Evolutionary conservation across 2,888 invertebrate genomes (phyloP).

Genomic region (Notodonta ziczac): DNA sequence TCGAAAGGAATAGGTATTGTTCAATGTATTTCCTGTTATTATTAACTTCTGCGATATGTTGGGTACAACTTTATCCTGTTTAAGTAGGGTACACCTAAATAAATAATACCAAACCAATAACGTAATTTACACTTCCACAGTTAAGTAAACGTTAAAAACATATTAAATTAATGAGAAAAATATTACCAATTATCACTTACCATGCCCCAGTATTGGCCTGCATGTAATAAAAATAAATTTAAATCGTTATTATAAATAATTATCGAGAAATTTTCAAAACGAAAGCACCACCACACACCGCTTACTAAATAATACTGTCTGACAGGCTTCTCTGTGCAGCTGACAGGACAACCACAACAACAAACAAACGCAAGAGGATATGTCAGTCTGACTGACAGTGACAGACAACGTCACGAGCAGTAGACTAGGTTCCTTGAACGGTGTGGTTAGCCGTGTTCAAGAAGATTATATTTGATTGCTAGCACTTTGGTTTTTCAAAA

Average conservation of each 20-base stretch:
- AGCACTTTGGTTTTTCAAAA: no score
- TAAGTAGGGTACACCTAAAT: no score
- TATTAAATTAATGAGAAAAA: constrained; percentile 10
- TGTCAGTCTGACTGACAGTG: no score
- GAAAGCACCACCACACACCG: not conserved
- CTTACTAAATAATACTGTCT: constrained; percentile 14
- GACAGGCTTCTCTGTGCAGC: not conserved
- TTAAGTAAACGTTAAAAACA: not conserved
- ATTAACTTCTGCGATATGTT: no score
- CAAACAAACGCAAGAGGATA: no score
- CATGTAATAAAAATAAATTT: constrained; percentile 11
- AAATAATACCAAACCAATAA: no score
- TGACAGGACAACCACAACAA: no score
- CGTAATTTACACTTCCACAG: not conserved
- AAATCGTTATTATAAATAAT: not conserved
- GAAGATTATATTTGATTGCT: no score
- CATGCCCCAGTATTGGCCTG: constrained; percentile 10
- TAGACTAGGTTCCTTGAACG: no score
- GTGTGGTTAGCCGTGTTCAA: no score
- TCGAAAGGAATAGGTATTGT: no score
- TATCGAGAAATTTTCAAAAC: not conserved
- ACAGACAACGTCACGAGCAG: no score
- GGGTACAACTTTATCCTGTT: not conserved
- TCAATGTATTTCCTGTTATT: not conserved
- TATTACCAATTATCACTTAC: constrained; percentile 16